Conservation (phyloP, 2,888 invertebrate genomes). For the Brachypalpus laphriformis region DNA sequence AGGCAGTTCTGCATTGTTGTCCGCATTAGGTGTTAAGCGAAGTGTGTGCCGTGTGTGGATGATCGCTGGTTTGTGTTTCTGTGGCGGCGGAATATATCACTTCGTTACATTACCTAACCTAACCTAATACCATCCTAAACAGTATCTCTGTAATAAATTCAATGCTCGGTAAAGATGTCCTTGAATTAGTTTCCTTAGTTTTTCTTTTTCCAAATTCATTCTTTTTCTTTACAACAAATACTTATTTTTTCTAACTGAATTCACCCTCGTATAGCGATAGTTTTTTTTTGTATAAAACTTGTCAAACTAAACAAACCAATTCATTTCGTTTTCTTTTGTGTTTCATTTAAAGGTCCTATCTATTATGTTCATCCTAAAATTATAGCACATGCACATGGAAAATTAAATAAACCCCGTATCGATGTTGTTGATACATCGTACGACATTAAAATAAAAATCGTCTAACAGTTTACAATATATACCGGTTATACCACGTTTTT, state of each 20-base stretch:
- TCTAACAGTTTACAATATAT: slow-evolving; percentile 76
- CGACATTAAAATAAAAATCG: slow-evolving; percentile 83
- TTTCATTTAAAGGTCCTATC: slow-evolving; percentile 77
- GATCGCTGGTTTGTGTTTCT: too few species aligned
- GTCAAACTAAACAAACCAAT: slow-evolving; percentile 31
- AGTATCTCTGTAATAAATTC: background rate
- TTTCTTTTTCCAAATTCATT: slow-evolving; percentile 5
- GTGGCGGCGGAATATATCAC: too few species aligned
- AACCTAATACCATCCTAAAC: too few species aligned
- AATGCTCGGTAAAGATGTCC: background rate
- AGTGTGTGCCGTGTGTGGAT: too few species aligned
- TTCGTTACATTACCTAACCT: too few species aligned
- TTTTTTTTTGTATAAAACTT: slow-evolving; percentile 20
- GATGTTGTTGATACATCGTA: slow-evolving; percentile 81
- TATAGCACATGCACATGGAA: slow-evolving; percentile 81
- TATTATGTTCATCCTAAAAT: slow-evolving; percentile 80
- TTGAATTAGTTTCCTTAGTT: background rate
- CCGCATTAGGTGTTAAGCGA: too few species aligned
- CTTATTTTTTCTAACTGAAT: background rate
- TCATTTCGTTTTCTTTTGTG: slow-evolving; percentile 63
- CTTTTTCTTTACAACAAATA: background rate
- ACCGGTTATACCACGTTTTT: slow-evolving; percentile 42
- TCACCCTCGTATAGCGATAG: background rate
- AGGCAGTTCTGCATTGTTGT: too few species aligned
- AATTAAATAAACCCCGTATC: slow-evolving; percentile 79